Conservation (phyloP, 2,113 vertebrate species). For the Ploceus nigricollis region DNA sequence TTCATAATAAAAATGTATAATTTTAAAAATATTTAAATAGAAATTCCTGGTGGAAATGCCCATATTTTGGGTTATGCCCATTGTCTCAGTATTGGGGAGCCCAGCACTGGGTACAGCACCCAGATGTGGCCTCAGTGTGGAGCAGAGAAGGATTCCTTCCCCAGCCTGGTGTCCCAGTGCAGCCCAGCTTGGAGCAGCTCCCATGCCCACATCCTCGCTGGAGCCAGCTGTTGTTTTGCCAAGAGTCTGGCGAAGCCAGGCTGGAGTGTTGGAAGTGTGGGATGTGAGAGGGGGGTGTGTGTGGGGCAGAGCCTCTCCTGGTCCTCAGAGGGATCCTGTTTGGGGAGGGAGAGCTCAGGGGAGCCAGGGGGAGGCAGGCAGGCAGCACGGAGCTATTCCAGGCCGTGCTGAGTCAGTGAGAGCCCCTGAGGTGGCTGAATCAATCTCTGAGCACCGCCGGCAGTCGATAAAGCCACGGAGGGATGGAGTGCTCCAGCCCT, state of each 20-base stretch:
- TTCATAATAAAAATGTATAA: background rate
- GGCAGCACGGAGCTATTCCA: background rate
- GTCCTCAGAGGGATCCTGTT: accelerated
- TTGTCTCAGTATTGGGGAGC: background rate
- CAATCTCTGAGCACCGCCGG: background rate
- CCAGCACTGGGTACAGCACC: background rate
- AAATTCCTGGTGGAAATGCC: background rate
- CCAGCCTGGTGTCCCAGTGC: background rate
- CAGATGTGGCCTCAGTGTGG: background rate
- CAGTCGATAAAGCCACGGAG: background rate
- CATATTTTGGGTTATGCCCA: background rate
- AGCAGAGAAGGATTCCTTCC: background rate
- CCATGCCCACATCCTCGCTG: background rate
- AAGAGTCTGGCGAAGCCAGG: background rate
- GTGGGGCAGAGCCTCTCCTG: background rate
- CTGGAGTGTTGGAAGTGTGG: background rate
- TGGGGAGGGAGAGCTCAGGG: background rate
- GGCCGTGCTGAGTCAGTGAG: background rate
- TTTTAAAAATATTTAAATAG: background rate
- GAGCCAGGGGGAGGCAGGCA: background rate
- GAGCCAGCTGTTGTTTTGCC: background rate
- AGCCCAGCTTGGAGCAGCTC: background rate
- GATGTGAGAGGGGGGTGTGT: background rate
- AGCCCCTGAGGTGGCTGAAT: background rate
- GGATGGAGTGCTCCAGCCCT: accelerated